Base-by-base conservation (phyloP, 2,797 vertebrate species). In the Pantherophis vulpinus region DNA sequence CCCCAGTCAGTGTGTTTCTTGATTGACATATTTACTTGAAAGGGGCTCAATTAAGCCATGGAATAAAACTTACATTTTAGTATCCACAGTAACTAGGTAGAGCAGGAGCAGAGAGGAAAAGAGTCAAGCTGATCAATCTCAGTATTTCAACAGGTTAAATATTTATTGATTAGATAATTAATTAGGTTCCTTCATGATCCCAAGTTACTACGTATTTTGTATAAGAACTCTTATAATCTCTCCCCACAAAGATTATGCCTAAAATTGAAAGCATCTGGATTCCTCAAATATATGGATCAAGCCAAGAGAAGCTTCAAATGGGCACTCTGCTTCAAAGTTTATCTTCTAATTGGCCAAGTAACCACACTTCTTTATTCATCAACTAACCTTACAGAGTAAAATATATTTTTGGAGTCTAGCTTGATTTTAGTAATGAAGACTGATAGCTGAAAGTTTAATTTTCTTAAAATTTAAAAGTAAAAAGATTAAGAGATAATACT, bases 1-100 rank as follows among this genome's bases (percentile, higher is more conserved):
- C 18, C 37, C 18, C 70, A 79, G 18, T 79, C 37, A 42, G 16
- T 79, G 20, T 79, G 37, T 42, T 18, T 79, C 70, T 79, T 42
- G 70, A 79, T 37, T 4, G 18, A 79, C 70, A 42, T 42, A 42
- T 79, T 79, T 79, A 61, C 88, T n/a, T 0, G 0, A 91, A 37
- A 94, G n/a, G 32, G 79, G 51, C 2, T 8, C 32, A 90, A 32
- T 7, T 61, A 66, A 27, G 91, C 47, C 25, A 32, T 6, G 23
- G 60, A 61, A 93, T 88, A 90, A 93, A 94, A 11, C 90, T 14
- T 91, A 93, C 91, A 93, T 51, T 25, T 29, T 79, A 18, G 90
- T 95, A 95, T 94, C 94, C 89, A 92, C 32, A 93, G 89, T 90
- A 95, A 96, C 92, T 0, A 25, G 1, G 0, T 42, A 93, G 13